These are phyloP conservation scores for Bradysia coprophila DNA, from an alignment of 1,140 invertebrate genomes.

Conservation along the genomic window DNA sequence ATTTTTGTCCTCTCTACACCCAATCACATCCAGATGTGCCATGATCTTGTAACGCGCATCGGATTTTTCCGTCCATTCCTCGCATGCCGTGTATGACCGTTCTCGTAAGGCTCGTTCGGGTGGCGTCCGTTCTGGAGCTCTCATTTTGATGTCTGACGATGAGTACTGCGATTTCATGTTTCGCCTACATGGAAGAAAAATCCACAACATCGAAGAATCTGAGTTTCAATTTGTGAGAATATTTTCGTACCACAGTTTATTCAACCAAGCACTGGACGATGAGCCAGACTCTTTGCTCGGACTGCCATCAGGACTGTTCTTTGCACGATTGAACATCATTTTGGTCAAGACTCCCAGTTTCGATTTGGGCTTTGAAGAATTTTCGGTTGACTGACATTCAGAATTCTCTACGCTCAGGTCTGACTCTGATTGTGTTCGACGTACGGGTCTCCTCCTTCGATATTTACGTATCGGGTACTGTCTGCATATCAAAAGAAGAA, in stretches of 20 bases:
- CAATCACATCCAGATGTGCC: neutral
- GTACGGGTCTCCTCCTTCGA: too few relatives aligned
- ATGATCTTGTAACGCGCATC: neutral
- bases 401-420: too few relatives aligned
- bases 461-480: too few relatives aligned
- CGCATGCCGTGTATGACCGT: neutral
- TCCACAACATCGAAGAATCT: neutral
- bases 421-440: neutral
- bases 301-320: neutral
- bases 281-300: neutral
- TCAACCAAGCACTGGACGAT: neutral
- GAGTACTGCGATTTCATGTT: neutral
- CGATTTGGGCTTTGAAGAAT: neutral
- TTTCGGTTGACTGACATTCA: neutral
- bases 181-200: neutral
- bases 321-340: neutral
- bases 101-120: neutral
- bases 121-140: neutral
- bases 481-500: too few relatives aligned
- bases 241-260: neutral
- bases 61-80: neutral
- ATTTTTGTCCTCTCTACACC: neutral
- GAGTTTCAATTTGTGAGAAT: neutral
- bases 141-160: neutral
- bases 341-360: neutral